Percentiles rank a stretch among this genome's conserved stretches.
Conservation (phyloP, 2,113 vertebrate genomes). For the Loxodonta africana region DNA sequence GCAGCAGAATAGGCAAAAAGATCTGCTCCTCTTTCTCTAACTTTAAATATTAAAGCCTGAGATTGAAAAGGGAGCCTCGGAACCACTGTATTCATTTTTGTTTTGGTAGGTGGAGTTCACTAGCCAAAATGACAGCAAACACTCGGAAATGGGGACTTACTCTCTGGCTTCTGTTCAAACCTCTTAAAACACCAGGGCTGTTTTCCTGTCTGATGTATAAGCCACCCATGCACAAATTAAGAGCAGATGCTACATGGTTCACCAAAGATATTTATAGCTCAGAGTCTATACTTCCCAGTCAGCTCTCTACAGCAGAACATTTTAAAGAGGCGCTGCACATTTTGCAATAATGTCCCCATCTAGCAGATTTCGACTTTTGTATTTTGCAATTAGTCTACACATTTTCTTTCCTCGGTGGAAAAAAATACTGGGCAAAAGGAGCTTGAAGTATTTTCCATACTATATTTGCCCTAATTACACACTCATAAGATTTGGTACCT, state of each 20-base stretch:
- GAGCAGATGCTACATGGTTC: slow-evolving; percentile 74
- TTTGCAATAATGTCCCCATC: slow-evolving; percentile 30
- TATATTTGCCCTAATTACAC: not conserved
- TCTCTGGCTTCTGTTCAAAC: slow-evolving; percentile 73
- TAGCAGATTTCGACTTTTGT: slow-evolving; percentile 27
- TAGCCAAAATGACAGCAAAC: slow-evolving; percentile 76
- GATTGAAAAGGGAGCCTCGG: not conserved
- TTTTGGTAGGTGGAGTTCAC: slow-evolving; percentile 61
- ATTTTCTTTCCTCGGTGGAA: slow-evolving; percentile 64
- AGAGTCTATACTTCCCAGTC: slow-evolving; percentile 47
- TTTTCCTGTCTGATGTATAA: slow-evolving; percentile 77
- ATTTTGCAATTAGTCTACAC: slow-evolving; percentile 58
- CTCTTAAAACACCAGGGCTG: slow-evolving; percentile 54
- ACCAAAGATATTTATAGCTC: slow-evolving; percentile 66
- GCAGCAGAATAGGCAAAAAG: not conserved
- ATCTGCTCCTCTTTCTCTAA: not conserved
- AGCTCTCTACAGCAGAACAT: not conserved
- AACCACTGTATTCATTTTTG: not conserved
- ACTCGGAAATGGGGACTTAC: slow-evolving; percentile 46
- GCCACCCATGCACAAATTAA: slow-evolving; percentile 75
- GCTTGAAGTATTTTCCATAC: slow-evolving; percentile 43
- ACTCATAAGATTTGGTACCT: not conserved
- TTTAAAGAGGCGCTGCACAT: not conserved
- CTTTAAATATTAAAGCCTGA: not conserved
- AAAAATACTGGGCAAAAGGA: slow-evolving; percentile 57